Base-by-base conservation (phyloP, 2,888 invertebrate species). In the Pimpla rufipes region DNA sequence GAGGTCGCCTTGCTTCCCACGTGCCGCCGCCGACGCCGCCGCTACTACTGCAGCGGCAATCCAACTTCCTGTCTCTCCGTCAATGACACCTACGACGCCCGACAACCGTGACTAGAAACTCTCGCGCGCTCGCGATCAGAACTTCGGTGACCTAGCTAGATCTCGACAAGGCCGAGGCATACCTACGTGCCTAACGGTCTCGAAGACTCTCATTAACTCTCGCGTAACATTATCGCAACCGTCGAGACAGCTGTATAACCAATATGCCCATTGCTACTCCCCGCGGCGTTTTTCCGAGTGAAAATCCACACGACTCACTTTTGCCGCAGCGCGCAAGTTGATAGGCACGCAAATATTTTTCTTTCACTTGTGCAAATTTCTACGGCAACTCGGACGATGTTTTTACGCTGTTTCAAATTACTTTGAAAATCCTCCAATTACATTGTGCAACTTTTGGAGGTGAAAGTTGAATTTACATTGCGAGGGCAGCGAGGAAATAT, bases 71-170 rank as follows among this genome's bases (percentile, higher is more conserved):
- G 76, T 74, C 79, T 75, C 77, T 59, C 83, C 83, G 83, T 80
- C 83, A 83, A 83, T 83, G 83, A 83, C 83, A 83, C 83, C 80
- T 80, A 83, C 83, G 83, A 80, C 73, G 74, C 79, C 45, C 52
- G 68, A 66, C 59, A 71, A 73, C 79, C 52, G 45, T 45, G 57
- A 71, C 55, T 52, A 59, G 71, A 71, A 29, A 59, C 70, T 70
- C 71, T 50, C 64, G 52, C 73, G n/a, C 29, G 29, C 29, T 29
- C 29, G 29, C 29, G 76, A 83, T 77, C 76, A 59, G 21, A 83
- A 83, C 80, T 83, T 80, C 64, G 73, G 74, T 84, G 83, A 81
- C 83, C 83, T 81, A 84, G 81, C 83, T 81, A 78, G 81, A 74
- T 74, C 40, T 18, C 79, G 79, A 79, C 83, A 84, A 84, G 83